Evolutionary conservation across 2,113 vertebrate species (phyloP), one percentile per base, ranked within the genome.

Genomic region (Callopanchax toddi): DNA sequence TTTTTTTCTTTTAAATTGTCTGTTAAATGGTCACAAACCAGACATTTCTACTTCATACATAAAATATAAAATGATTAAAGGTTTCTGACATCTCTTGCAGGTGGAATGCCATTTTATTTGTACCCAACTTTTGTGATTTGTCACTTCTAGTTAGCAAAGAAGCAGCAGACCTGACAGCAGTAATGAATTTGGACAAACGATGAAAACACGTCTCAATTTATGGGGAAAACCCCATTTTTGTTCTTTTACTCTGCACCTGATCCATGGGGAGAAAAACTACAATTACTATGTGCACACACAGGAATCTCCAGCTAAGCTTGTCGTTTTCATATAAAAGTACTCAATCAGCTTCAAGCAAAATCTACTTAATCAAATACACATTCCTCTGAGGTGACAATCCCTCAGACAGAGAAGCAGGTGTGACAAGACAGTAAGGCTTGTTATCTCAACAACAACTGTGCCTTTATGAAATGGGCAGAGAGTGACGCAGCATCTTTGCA

Each of bases 401-500:
- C n/a, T n/a, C n/a, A 52, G 34, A 71, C 5, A 32, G 20, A 62
- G 9, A 60, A 29, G 42, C 39, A 55, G 21, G 37, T 26, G 39
- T 11, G 53, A 61, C 23, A 11, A 26, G 13, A 25, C 22, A 67
- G 34, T 44, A 18, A 12, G 21, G 32, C 62, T 32, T 20, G 21
- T 49, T 22, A 18, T 79, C 20, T 62, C 56, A 39, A 67, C 56
- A 39, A 67, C 53, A 49, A 51, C 18, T 17, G 55, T 50, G 46
- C 48, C 71, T 42, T 59, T 61, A 55, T 56, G 55, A 66, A 76
- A 61, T 8, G 4, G 6, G 65, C 65, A 89, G 50, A 89, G 50
- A 72, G 78, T 91, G 90, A 91, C 87, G 81, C 88, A 90, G 90
- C 89, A 90, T 85, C 78, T 89, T 81, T 88, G 70, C 78, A 86